Conservation (phyloP, 2,113 vertebrate species). For the Tangachromis dhanisi region DNA sequence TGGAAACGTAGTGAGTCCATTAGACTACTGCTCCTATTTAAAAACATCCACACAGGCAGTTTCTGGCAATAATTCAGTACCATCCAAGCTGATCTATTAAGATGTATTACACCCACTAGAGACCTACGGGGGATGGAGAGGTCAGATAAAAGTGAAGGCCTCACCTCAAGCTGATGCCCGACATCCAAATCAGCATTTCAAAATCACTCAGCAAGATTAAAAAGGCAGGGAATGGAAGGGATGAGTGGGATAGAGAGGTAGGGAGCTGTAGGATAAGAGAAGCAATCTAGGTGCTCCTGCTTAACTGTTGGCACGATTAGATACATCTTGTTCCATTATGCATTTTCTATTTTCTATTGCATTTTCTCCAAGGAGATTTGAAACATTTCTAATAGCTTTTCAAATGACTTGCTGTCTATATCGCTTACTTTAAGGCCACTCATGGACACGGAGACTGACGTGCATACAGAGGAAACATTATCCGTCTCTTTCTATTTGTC, state of each 20-base stretch:
- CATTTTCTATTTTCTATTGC: conserved; percentile 48
- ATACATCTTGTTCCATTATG: conserved; percentile 60
- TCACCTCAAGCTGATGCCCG: conserved; percentile 44
- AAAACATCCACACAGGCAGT: conserved; percentile 40
- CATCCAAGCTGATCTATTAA: conserved; percentile 60
- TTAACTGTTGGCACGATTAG: conserved; percentile 57
- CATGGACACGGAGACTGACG: conserved; percentile 1
- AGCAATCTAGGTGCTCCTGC: conserved; percentile 31
- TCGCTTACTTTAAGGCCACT: conserved; percentile 33
- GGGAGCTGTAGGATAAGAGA: not conserved
- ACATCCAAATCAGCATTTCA: conserved; percentile 64
- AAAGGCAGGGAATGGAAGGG: conserved; percentile 26
- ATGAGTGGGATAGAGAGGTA: conserved; percentile 7
- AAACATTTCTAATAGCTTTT: conserved; percentile 69
- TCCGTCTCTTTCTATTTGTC: conserved; percentile 1
- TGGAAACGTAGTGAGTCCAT: conserved; percentile 34
- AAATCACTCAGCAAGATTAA: conserved; percentile 77
- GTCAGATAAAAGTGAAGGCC: conserved; percentile 44
- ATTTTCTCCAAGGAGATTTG: conserved; percentile 61
- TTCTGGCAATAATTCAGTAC: conserved; percentile 58
- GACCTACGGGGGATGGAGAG: conserved; percentile 26
- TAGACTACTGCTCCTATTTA: conserved; percentile 39
- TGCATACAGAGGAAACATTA: conserved; percentile 11
- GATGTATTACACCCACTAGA: conserved; percentile 59
- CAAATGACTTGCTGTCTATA: conserved; percentile 53